These are phyloP conservation scores for Meteorus cinctellus DNA, from an alignment of 2,888 invertebrate species.

Conservation along the genomic window DNA sequence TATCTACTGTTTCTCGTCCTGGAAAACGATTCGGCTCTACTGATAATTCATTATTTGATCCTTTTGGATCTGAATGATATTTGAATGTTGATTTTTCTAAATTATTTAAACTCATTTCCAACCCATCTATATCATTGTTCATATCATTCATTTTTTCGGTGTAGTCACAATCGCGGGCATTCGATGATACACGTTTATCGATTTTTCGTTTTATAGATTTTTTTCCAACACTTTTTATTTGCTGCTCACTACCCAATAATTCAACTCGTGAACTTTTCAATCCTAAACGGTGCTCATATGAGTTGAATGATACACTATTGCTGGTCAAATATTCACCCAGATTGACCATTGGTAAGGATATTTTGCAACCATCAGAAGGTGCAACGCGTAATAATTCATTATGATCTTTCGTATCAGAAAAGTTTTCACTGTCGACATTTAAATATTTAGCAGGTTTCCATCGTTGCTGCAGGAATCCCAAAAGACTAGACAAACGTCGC, in stretches of 20 bases:
- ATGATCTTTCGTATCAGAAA: conserved; percentile 33
- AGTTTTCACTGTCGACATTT: conserved; percentile 22
- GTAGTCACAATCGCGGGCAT: conserved; percentile 57
- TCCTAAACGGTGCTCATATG: conserved; percentile 84
- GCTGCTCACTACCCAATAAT: conserved; percentile 71
- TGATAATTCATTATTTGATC: conserved; percentile 5
- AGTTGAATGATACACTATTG: conserved; percentile 84
- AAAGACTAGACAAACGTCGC: conserved; percentile 81
- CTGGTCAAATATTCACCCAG: conserved; percentile 86
- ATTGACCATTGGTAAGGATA: conserved; percentile 83
- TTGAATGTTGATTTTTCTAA: conserved; percentile 66
- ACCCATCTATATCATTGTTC: conserved; percentile 77
- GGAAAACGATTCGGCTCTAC: conserved; percentile 66
- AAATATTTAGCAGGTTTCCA: conserved; percentile 80
- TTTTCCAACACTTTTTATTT: conserved; percentile 68
- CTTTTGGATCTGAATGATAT: conserved; percentile 18
- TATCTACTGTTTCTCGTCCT: conserved; percentile 71
- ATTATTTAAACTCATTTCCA: conserved; percentile 65
- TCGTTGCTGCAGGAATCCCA: conserved; percentile 82
- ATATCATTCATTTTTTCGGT: conserved; percentile 69
- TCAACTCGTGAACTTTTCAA: conserved; percentile 75
- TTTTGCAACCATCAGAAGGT: conserved; percentile 78
- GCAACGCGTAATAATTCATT: conserved; percentile 71
- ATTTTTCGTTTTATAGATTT: conserved; percentile 71
- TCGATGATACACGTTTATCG: conserved; percentile 66